These are phyloP conservation scores for Temnopleurus reevesii DNA, from an alignment of 53 echinoderm and acorn worm genomes.

Conservation along the genomic window DNA sequence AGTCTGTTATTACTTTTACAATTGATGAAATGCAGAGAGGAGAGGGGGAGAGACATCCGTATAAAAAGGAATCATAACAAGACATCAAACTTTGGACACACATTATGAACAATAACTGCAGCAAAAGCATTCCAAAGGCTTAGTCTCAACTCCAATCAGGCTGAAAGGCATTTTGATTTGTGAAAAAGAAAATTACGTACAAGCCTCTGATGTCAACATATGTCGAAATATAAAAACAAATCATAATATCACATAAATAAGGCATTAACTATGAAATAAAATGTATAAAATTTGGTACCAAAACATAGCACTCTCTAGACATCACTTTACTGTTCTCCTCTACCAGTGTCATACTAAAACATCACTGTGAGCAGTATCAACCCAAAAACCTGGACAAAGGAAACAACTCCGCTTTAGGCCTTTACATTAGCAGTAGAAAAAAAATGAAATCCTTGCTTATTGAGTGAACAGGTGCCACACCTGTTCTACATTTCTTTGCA, in stretches of 20 bases:
- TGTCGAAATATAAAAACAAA: not conserved
- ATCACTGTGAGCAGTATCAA: too few species aligned
- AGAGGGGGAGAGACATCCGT: not conserved
- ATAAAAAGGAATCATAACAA: not conserved
- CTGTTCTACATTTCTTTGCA: too few species aligned
- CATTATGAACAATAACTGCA: not conserved
- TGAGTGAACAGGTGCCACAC: too few species aligned
- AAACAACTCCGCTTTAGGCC: too few species aligned
- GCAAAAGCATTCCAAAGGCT: constrained; percentile 1
- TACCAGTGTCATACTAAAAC: not conserved
- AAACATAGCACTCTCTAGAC: constrained; percentile 12
- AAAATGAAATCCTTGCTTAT: too few species aligned
- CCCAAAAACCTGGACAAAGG: too few species aligned
- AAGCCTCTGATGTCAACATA: constrained; percentile 11
- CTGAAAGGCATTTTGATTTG: not conserved
- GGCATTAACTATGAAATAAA: constrained; percentile 18
- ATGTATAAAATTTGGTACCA: constrained; percentile 25
- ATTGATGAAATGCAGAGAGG: constrained; percentile 5
- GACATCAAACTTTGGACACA: not conserved
- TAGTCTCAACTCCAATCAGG: not conserved
- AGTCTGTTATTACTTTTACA: not conserved
- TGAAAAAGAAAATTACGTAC: not conserved
- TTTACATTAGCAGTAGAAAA: too few species aligned
- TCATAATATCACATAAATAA: not conserved
- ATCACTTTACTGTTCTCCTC: not conserved